Conservation (phyloP, 2,797 vertebrate genomes). For the Molossus alvarezi region DNA sequence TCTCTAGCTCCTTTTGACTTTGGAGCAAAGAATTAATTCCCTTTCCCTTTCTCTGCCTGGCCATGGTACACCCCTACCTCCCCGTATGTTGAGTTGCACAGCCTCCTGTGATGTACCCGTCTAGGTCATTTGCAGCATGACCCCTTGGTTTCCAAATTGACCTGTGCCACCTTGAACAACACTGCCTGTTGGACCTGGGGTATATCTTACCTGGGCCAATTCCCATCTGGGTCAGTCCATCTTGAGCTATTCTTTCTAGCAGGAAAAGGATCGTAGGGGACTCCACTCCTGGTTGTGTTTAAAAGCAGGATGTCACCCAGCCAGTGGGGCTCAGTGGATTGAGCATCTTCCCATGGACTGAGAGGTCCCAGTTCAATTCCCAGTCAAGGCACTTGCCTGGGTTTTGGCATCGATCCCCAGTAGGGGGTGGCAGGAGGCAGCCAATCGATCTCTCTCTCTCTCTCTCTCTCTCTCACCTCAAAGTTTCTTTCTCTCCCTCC, state of each 20-base stretch:
- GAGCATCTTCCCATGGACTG: too few species aligned
- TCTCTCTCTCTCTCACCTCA: too few species aligned
- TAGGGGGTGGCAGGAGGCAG: too few species aligned
- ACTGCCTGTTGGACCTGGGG: background rate
- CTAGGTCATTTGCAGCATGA: background rate
- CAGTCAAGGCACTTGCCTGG: too few species aligned
- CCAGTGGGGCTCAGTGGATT: too few species aligned
- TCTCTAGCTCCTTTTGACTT: slow-evolving; percentile 44
- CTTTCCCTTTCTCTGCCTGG: background rate
- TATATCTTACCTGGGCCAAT: slow-evolving; percentile 12
- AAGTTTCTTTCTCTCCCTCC: too few species aligned
- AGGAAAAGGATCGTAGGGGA: background rate
- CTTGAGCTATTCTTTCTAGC: slow-evolving; percentile 10
- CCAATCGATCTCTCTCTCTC: too few species aligned
- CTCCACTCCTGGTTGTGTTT: background rate
- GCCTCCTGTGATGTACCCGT: background rate
- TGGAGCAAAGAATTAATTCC: slow-evolving; percentile 15
- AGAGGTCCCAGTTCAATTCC: too few species aligned
- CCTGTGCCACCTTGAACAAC: background rate
- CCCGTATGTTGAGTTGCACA: background rate
- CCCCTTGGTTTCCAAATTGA: background rate
- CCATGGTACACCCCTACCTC: background rate
- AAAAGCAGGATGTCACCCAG: slow-evolving; percentile 21
- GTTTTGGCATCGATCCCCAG: too few species aligned
- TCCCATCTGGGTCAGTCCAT: background rate